These are phyloP conservation scores for Drosophila nigromelanica DNA, from an alignment of 1,140 invertebrate species.

Conservation along the genomic window DNA sequence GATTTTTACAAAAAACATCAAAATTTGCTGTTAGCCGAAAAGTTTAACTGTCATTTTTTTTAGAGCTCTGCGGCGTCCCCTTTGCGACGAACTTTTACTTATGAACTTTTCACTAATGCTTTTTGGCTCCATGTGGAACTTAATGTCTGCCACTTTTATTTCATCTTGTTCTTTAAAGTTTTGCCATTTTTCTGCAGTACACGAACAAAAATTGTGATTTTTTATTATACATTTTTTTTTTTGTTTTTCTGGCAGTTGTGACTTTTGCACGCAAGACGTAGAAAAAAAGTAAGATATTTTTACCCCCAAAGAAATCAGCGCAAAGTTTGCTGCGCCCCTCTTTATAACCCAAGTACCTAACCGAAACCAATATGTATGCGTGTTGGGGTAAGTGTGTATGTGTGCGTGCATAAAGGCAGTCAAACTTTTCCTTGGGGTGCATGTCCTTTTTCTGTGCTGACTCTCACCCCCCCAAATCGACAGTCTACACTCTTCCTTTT, in stretches of 20 bases:
- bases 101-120: constrained; percentile 74
- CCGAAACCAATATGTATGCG: constrained; percentile 63
- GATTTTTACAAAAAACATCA: constrained; percentile 52
- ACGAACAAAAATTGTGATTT: constrained; percentile 42
- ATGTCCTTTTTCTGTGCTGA: constrained; percentile 41
- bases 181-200: constrained; percentile 57
- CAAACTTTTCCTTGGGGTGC: constrained; percentile 73
- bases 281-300: constrained; percentile 12
- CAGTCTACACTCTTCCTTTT: constrained; percentile 38
- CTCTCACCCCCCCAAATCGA: constrained; percentile 14
- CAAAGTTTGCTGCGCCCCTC: constrained; percentile 59
- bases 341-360: constrained; percentile 49
- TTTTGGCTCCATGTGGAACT: constrained; percentile 54
- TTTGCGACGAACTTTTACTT: constrained; percentile 61
- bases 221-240: constrained; percentile 42
- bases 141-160: constrained; percentile 55
- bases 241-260: constrained; percentile 16
- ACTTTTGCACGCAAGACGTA: constrained; percentile 33
- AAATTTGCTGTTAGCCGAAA: constrained; percentile 62
- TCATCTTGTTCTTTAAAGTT: constrained; percentile 71
- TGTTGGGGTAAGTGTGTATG: constrained; percentile 25
- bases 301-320: constrained; percentile 60
- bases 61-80: constrained; percentile 28
- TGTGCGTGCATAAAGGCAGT: constrained; percentile 48
- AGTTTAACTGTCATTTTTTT: constrained; percentile 77